Conservation (phyloP, 2,888 invertebrate species). For the Unio delphinus region DNA sequence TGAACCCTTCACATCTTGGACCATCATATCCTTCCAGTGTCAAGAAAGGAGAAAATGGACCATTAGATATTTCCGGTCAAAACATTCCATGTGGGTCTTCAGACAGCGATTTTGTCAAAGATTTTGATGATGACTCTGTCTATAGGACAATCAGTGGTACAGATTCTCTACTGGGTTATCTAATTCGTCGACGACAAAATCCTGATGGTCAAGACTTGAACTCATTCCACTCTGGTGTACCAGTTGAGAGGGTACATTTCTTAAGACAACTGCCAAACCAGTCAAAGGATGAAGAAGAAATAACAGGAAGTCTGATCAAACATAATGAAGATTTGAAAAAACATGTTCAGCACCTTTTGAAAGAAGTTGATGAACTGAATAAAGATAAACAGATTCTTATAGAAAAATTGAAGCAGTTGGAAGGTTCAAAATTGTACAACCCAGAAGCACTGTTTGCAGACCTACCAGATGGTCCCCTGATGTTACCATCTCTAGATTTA, state of each 20-base stretch:
- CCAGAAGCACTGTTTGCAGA: slow-evolving; percentile 35
- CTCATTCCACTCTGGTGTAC: slow-evolving; percentile 37
- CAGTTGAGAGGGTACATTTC: slow-evolving; percentile 31
- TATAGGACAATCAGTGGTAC: slow-evolving; percentile 33
- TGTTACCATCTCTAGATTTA: slow-evolving; percentile 74
- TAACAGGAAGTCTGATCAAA: slow-evolving; percentile 59
- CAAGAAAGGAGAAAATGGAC: no score
- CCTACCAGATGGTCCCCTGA: slow-evolving; percentile 47
- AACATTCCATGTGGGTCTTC: no score
- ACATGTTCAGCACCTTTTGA: slow-evolving; percentile 56
- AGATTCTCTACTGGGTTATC: slow-evolving; percentile 30
- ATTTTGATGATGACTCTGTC: slow-evolving; percentile 22
- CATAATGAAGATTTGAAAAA: slow-evolving; percentile 62
- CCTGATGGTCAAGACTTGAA: slow-evolving; percentile 15
- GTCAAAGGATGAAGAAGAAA: slow-evolving; percentile 1
- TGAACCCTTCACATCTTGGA: no score
- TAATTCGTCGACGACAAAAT: slow-evolving; percentile 29
- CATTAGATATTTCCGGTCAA: no score
- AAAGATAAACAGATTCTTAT: slow-evolving; percentile 39
- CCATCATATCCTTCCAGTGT: no score
- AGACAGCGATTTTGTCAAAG: no score
- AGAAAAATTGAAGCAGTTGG: slow-evolving; percentile 21
- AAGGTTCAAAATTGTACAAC: slow-evolving; percentile 9
- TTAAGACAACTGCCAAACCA: slow-evolving; percentile 4
- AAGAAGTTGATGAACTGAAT: slow-evolving; percentile 53